A percentile compares a stretch with the other conserved stretches of the same genome.
Evolutionary conservation across 2,113 vertebrate species (phyloP).

Genomic region (Centrocercus urophasianus): DNA sequence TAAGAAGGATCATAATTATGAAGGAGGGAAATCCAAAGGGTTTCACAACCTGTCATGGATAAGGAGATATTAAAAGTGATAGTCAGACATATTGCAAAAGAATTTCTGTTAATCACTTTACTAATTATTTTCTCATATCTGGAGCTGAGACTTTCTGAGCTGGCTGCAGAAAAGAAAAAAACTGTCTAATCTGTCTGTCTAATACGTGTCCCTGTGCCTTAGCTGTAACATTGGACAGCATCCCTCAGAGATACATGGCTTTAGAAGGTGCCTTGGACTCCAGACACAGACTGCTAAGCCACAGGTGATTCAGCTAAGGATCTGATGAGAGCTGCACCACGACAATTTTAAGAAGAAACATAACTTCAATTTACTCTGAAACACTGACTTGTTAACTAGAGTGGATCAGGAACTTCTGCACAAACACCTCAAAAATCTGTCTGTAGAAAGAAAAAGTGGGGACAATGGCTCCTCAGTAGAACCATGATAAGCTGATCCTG

Average conservation of each 20-base stretch:
- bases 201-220: fast-evolving
- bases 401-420: background rate
- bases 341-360: background rate
- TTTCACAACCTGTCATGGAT: background rate
- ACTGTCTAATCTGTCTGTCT: background rate
- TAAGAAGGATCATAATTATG: background rate
- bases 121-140: background rate
- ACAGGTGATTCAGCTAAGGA: background rate
- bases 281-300: background rate
- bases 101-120: background rate
- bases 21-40: background rate
- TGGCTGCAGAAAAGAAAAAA: background rate
- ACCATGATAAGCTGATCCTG: background rate
- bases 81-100: background rate
- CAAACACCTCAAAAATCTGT: background rate
- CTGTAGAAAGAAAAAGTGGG: background rate
- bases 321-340: background rate
- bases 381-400: background rate
- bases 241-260: background rate
- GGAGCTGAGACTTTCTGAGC: background rate
- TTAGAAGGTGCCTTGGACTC: background rate
- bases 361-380: background rate
- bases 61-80: constrained; percentile 1
- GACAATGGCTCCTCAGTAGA: fast-evolving
- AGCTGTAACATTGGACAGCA: background rate